Base-by-base conservation (phyloP, 2,797 vertebrate species). In the Gobionotothen gibberifrons region DNA sequence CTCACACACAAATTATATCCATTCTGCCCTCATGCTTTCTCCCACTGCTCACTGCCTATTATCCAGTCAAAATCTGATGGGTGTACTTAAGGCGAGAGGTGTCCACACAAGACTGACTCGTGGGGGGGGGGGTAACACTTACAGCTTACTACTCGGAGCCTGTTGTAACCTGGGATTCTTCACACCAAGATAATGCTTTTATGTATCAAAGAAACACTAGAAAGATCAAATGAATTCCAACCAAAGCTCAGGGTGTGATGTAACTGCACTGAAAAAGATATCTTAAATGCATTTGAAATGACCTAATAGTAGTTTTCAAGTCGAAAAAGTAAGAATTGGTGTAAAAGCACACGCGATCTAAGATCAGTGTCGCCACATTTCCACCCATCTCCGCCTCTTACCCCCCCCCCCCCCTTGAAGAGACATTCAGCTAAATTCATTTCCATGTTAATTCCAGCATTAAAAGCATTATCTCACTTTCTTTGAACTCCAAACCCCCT, bases 1-100 rank as follows among this genome's bases (percentile, higher is more conserved):
- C 74, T 72, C 69, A 59, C 67, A 51, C 69, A 54, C 44, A 73
- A 67, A 83, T 83, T 72, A 69, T 59, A 78, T 70, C 66, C 72
- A 58, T 72, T 91, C 94, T 94, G 67, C 92, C 92, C 69, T 75
- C 61, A 40, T 9, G 48, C 72, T 61, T 26, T 60, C 83, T 82
- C 51, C 75, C 74, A 66, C 71, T 61, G 79, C 79, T 77, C 81
- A 79, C 87, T 84, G 84, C 76, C 83, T 77, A 85, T 87, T 83
- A 86, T 83, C 84, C 67, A 84, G 83, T 85, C 87, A 81, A 62
- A 76, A 76, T 84, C 69, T 84, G 86, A 85, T 65, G 83, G 78
- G 55, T 75, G 76, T 71, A 75, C 62, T 83, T 80, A 65, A 85
- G 78, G 67, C n/a, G 63, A 48, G 39, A 61, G 65, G 66, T 21